Conservation (phyloP, 2,888 invertebrate species). For the Lasioglossum figueresi region DNA sequence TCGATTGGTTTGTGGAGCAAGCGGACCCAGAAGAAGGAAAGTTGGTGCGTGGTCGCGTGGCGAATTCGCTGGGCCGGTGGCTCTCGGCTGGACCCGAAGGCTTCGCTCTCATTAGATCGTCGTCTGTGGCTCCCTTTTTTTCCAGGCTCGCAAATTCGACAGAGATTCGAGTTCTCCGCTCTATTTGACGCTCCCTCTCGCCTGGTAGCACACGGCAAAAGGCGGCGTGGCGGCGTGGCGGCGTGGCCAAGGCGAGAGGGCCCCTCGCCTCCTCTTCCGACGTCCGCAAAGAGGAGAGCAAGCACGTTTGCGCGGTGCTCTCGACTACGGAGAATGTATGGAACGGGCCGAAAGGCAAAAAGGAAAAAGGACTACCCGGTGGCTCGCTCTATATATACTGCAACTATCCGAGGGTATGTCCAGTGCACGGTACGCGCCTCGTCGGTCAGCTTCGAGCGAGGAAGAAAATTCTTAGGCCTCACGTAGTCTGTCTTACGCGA, state of each 20-base stretch:
- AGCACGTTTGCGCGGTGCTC: constrained; percentile 64
- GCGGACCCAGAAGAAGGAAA: constrained; percentile 38
- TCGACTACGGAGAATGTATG: constrained; percentile 80
- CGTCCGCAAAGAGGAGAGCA: constrained; percentile 74
- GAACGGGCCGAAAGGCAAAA: constrained; percentile 80
- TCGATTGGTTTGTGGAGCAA: constrained; percentile 24
- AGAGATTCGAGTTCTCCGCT: constrained; percentile 83
- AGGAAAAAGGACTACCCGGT: constrained; percentile 79
- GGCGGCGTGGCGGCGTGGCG: not conserved
- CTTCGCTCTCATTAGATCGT: constrained; percentile 68
- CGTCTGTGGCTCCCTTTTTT: constrained; percentile 2
- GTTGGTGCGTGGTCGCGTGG: constrained; percentile 3
- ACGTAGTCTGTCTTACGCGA: not conserved
- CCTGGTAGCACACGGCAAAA: constrained; percentile 42
- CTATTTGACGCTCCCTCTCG: constrained; percentile 83
- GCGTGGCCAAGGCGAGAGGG: constrained; percentile 40
- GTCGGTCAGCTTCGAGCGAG: constrained; percentile 65
- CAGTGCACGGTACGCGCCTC: constrained; percentile 79
- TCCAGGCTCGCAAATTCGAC: constrained; percentile 80
- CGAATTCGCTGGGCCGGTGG: not conserved
- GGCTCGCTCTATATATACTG: constrained; percentile 82
- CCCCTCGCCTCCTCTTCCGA: constrained; percentile 43
- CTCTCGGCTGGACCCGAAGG: constrained; percentile 21
- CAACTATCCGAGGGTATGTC: constrained; percentile 78
- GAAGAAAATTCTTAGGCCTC: constrained; percentile 46